phyloP scores from a whole-genome alignment of 2,888 invertebrate genomes.

The Muschampia plurimacula region DNA sequence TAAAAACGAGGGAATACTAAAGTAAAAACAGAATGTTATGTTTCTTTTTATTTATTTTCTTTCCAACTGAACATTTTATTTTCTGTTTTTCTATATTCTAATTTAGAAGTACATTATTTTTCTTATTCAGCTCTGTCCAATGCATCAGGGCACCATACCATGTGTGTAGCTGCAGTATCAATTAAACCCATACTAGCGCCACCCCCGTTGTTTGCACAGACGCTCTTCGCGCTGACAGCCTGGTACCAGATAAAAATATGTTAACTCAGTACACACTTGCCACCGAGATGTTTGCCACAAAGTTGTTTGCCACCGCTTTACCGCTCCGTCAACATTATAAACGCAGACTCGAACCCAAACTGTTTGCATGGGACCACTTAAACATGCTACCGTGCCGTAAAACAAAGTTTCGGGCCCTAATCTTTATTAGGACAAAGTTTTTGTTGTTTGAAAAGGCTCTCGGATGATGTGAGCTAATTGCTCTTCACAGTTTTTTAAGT shows the following conservation, averaged over 20 bases:
- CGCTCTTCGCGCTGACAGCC: slow-evolving; percentile 60
- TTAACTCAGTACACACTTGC: slow-evolving; percentile 59
- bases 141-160: slow-evolving; percentile 56
- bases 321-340: slow-evolving; percentile 63
- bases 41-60: not conserved
- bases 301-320: slow-evolving; percentile 45
- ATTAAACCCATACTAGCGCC: slow-evolving; percentile 67
- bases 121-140: slow-evolving; percentile 4
- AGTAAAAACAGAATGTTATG: not conserved
- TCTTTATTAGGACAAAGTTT: slow-evolving; percentile 38
- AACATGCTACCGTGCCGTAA: slow-evolving; percentile 47
- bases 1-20: no score
- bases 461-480: slow-evolving; percentile 31
- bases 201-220: slow-evolving; percentile 75
- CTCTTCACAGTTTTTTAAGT: slow-evolving; percentile 18
- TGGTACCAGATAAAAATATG: slow-evolving; percentile 77
- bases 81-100: not conserved
- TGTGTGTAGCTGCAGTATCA: slow-evolving; percentile 68
- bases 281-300: slow-evolving; percentile 48
- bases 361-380: slow-evolving; percentile 49
- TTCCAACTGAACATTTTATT: not conserved
- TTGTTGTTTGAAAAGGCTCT: slow-evolving; percentile 31
- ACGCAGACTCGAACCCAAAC: slow-evolving; percentile 42
- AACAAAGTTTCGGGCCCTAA: slow-evolving; percentile 31
- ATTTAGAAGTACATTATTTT: not conserved